These are phyloP conservation scores for Malaclemys terrapin DNA, from an alignment of 2,113 vertebrate genomes.

Conservation along the genomic window DNA sequence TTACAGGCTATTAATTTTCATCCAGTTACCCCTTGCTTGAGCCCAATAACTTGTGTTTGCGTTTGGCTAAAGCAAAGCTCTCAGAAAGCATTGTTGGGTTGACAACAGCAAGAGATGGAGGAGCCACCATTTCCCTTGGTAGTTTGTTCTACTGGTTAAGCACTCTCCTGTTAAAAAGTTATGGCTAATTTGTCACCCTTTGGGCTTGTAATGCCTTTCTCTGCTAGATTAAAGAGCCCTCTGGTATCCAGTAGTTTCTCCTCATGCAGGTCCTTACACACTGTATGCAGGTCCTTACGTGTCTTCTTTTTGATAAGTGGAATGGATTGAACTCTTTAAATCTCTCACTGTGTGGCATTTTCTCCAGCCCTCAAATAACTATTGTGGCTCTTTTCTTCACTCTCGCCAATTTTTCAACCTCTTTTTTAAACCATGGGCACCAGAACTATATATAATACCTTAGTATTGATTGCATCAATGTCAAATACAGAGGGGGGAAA, in stretches of 20 bases:
- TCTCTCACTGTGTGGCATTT: neutral
- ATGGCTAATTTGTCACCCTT: neutral
- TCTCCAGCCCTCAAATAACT: neutral
- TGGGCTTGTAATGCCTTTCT: neutral
- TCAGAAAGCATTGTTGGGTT: neutral
- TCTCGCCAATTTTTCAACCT: neutral
- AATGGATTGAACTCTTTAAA: neutral
- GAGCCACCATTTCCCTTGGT: neutral
- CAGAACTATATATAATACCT: neutral
- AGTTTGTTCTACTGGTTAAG: neutral
- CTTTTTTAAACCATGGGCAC: neutral
- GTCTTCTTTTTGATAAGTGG: neutral
- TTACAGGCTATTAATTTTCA: slow-evolving; percentile 29
- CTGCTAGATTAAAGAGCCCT: neutral
- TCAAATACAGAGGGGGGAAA: neutral
- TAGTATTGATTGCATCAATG: neutral
- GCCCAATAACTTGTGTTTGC: neutral
- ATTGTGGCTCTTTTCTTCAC: neutral
- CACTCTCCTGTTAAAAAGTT: accelerated
- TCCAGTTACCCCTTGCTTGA: slow-evolving; percentile 25
- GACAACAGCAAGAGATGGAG: neutral
- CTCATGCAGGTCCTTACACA: neutral
- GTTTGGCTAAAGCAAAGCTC: neutral
- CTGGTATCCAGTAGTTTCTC: neutral
- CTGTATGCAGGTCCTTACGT: accelerated